Evolutionary conservation across 2,888 invertebrate species (phyloP), one percentile per base, ranked within the genome.

Genomic region (Perithous albicinctus): DNA sequence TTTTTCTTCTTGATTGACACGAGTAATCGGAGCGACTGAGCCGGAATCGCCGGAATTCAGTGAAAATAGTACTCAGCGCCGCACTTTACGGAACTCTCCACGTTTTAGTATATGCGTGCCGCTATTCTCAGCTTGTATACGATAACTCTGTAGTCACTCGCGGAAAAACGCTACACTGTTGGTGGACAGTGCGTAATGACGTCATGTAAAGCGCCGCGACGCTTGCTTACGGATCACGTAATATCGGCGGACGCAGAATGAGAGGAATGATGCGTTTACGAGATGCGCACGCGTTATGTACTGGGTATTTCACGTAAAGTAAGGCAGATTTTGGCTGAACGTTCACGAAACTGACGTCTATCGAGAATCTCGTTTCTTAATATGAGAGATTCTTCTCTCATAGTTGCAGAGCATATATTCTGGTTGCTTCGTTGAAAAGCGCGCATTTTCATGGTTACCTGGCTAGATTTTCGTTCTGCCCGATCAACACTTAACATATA

Each of bases 181-280:
- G 1, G 12, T 3, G 1, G 12, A 54, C 23, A 54, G 54, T 18
- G 59, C 32, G 59, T 59, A 59, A 10, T 72, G 72, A 72, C 72
- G 48, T 72, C 43, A 70, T 26, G 10, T 23, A 15, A 46, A 51
- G 67, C 67, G 67, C 67, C 67, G 56, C 43, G 70, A 32, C 32
- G 56, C 70, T 56, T 12, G 66, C 48, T 46, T 66, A n/a, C 48
- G 48, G 12, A 46, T 66, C 46, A 46, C 46, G 46, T 48, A 66
- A 66, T 46, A n/a, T 8, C 1, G 29, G 5, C 8, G 64, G 23
- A 12, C 15, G 10, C 2, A 10, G 2, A 2, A 26, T 26, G 23
- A 8, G 48, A 1, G 10, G 38, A 8, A 20, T 15, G 35, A 32
- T 61, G 59, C 59, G 59, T 18, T 6, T 10, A 35, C 15, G 15